phyloP scores from a whole-genome alignment of 2,888 invertebrate genomes.

The Theretra japonica region DNA sequence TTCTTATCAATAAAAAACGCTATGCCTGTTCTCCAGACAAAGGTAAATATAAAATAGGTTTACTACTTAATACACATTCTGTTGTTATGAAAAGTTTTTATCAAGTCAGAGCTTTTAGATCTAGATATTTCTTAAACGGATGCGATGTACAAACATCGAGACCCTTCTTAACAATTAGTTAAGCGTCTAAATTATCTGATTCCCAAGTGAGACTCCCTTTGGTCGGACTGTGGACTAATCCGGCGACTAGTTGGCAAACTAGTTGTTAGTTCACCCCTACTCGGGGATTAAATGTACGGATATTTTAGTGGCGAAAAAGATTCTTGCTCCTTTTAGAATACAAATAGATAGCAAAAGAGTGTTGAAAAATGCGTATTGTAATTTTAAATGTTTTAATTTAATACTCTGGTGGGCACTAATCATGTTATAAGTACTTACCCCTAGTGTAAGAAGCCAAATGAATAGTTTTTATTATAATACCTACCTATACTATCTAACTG shows the following conservation, averaged over 20 bases:
- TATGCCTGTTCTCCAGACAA: too few relatives aligned
- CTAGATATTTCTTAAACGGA: slow-evolving; percentile 29
- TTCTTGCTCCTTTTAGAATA: background rate
- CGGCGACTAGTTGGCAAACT: slow-evolving; percentile 31
- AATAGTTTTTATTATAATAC: too few relatives aligned
- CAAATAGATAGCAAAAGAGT: background rate
- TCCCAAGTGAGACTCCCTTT: slow-evolving; percentile 41
- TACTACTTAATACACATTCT: too few relatives aligned
- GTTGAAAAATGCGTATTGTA: too few relatives aligned
- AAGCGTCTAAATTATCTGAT: slow-evolving; percentile 49
- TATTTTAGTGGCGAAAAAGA: background rate
- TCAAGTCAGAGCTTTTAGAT: background rate
- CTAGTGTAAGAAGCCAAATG: too few relatives aligned
- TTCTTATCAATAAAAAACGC: too few relatives aligned
- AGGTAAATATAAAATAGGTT: too few relatives aligned
- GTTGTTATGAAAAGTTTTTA: background rate
- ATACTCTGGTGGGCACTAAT: too few relatives aligned
- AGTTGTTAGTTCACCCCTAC: slow-evolving; percentile 2
- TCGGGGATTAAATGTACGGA: background rate
- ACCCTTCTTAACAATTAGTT: slow-evolving; percentile 49
- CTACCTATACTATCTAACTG: too few relatives aligned
- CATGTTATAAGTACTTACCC: too few relatives aligned
- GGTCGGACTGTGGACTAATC: slow-evolving; percentile 32
- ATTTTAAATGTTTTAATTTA: too few relatives aligned
- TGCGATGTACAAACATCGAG: slow-evolving; percentile 37